A percentile compares a stretch with the other conserved stretches of the same genome.
Evolutionary conservation across 2,888 invertebrate species (phyloP).

Genomic region (Dolichomitus sp.): DNA sequence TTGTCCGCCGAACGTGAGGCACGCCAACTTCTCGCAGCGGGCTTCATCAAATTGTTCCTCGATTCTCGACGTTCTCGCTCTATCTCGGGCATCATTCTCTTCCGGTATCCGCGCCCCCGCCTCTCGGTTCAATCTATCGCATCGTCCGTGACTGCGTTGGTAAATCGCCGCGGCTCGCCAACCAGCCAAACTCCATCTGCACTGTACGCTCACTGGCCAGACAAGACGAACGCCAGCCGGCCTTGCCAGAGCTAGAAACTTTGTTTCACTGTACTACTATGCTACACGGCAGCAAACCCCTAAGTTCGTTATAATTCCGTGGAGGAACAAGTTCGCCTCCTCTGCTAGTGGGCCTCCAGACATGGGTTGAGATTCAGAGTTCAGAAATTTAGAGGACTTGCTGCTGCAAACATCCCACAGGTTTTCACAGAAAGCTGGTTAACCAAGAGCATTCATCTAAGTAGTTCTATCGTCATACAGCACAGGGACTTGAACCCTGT

Average conservation of each 20-base stretch:
- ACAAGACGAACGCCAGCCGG: slow-evolving; percentile 46
- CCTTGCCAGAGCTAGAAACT: slow-evolving; percentile 55
- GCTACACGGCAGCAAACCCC: slow-evolving; percentile 21
- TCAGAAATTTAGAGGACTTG: slow-evolving; percentile 33
- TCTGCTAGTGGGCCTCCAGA: slow-evolving; percentile 36
- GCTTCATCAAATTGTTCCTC: slow-evolving; percentile 59
- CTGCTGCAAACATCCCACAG: slow-evolving; percentile 10
- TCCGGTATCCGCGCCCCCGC: slow-evolving; percentile 37
- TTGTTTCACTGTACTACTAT: slow-evolving; percentile 16
- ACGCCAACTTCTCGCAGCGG: slow-evolving; percentile 53
- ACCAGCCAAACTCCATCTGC: slow-evolving; percentile 43
- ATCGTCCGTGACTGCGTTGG: slow-evolving; percentile 43
- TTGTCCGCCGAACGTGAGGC: slow-evolving; percentile 49
- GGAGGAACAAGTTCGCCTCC: slow-evolving; percentile 54
- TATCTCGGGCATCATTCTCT: slow-evolving; percentile 35
- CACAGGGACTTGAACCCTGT: neutral
- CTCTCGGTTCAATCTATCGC: slow-evolving; percentile 54
- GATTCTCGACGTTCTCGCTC: slow-evolving; percentile 52
- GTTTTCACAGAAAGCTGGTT: slow-evolving; percentile 28
- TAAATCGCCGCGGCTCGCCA: slow-evolving; percentile 34
- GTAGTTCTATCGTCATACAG: neutral
- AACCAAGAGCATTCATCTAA: slow-evolving; percentile 3
- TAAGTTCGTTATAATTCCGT: slow-evolving; percentile 60
- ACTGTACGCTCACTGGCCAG: slow-evolving; percentile 25
- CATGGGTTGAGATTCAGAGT: slow-evolving; percentile 24